Evolutionary conservation across 2,797 vertebrate species (phyloP).

Genomic region (Leucoraja ocellata): DNA sequence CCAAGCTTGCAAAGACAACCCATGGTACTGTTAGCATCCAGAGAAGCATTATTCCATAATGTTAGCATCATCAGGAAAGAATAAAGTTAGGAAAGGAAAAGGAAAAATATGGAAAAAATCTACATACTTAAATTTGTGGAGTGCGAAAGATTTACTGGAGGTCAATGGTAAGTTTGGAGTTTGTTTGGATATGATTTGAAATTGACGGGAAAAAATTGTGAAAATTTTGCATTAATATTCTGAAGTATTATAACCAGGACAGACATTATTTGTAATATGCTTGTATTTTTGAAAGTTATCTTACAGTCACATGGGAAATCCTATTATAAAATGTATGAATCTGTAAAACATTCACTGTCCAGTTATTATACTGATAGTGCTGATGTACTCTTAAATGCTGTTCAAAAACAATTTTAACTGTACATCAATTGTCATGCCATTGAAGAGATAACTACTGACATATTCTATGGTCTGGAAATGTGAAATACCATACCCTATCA

Average conservation of each 20-base stretch:
- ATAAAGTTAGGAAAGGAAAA: not conserved
- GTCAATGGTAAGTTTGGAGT: not conserved
- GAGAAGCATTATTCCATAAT: not conserved
- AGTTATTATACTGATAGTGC: slow-evolving; percentile 19
- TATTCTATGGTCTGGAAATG: slow-evolving; percentile 35
- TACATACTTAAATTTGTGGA: not conserved
- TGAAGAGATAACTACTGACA: slow-evolving; percentile 34
- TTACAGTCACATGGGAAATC: slow-evolving; percentile 23
- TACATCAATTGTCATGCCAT: slow-evolving; percentile 4
- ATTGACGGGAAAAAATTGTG: not conserved
- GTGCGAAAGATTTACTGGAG: not conserved
- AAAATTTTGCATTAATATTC: not conserved
- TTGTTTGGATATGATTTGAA: not conserved
- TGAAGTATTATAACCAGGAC: not conserved
- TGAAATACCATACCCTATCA: slow-evolving; percentile 29
- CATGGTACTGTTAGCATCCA: not conserved
- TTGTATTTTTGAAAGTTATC: not conserved
- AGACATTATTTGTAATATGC: slow-evolving; percentile 23
- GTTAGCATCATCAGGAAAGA: not conserved
- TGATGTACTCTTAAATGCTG: not conserved
- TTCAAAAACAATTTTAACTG: slow-evolving; percentile 36
- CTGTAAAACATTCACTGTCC: slow-evolving; percentile 31
- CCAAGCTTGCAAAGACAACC: not conserved
- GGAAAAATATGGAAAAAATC: not conserved
- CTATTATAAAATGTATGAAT: not conserved